phyloP scores from a whole-genome alignment of 2,113 vertebrate species.

The Poicephalus gulielmi region DNA sequence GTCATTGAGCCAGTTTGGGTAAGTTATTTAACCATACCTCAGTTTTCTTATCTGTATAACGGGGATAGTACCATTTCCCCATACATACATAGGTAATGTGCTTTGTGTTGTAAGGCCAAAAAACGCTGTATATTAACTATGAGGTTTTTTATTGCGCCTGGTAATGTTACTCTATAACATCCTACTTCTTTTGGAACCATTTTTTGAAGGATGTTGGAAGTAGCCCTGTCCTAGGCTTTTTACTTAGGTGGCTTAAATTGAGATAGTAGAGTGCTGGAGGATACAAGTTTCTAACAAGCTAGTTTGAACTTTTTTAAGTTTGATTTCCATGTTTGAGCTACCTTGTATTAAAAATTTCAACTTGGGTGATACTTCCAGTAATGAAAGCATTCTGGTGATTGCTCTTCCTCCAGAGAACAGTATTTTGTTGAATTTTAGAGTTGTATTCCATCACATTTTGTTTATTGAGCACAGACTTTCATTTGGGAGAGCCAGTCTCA shows the following conservation, averaged over 20 bases:
- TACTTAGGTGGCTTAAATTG: not conserved
- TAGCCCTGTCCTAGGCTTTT: not conserved
- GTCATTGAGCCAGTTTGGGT: not conserved
- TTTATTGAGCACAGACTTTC: not conserved
- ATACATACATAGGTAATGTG: not conserved
- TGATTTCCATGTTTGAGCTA: not conserved
- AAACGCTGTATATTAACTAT: not conserved
- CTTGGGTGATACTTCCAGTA: not conserved
- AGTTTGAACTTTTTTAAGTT: not conserved
- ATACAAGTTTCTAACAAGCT: not conserved
- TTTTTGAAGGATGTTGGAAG: not conserved
- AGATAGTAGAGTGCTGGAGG: not conserved
- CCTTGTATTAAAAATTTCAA: not conserved
- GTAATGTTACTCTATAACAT: not conserved
- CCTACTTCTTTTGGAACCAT: not conserved
- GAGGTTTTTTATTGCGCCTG: not conserved
- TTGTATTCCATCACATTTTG: not conserved
- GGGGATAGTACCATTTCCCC: not conserved
- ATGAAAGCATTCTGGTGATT: not conserved
- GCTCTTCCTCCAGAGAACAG: not conserved
- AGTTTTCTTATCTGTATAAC: not conserved
- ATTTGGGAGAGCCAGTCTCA: not conserved
- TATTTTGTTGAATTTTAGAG: slow-evolving; percentile 11
- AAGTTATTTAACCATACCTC: not conserved
- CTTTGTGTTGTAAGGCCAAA: not conserved